These are phyloP conservation scores for Pungitius pungitius DNA, from an alignment of 2,113 vertebrate species.

Conservation along the genomic window DNA sequence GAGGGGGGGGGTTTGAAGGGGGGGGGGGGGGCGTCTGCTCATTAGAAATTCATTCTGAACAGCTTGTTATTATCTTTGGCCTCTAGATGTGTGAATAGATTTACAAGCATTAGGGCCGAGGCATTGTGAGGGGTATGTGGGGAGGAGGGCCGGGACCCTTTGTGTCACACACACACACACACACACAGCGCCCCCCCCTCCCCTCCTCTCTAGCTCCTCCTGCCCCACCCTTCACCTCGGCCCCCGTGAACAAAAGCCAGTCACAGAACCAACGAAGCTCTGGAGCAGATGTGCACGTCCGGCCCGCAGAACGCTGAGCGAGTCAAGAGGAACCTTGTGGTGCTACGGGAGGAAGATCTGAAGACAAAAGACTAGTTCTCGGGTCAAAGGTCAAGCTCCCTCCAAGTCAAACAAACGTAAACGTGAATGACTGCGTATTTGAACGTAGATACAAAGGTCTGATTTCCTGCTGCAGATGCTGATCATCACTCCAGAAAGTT, in stretches of 20 bases:
- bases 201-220: neutral
- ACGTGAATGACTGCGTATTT: no score
- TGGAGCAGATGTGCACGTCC: slow-evolving; percentile 35
- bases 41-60: slow-evolving; percentile 65
- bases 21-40: neutral
- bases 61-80: slow-evolving; percentile 69
- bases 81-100: slow-evolving; percentile 81
- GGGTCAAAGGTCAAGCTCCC: no score
- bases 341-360: no score
- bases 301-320: neutral
- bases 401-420: no score
- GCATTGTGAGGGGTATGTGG: slow-evolving; percentile 72
- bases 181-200: neutral
- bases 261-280: slow-evolving; percentile 24
- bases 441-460: no score
- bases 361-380: no score
- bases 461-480: no score
- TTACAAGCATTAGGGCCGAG: slow-evolving; percentile 79
- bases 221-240: slow-evolving; percentile 46
- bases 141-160: slow-evolving; percentile 78
- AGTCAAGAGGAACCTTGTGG: no score
- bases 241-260: slow-evolving; percentile 63
- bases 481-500: no score
- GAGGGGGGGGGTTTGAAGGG: neutral
- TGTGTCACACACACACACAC: slow-evolving; percentile 65